These are phyloP conservation scores for Notodonta ziczac DNA, from an alignment of 2,888 invertebrate species.

Conservation along the genomic window DNA sequence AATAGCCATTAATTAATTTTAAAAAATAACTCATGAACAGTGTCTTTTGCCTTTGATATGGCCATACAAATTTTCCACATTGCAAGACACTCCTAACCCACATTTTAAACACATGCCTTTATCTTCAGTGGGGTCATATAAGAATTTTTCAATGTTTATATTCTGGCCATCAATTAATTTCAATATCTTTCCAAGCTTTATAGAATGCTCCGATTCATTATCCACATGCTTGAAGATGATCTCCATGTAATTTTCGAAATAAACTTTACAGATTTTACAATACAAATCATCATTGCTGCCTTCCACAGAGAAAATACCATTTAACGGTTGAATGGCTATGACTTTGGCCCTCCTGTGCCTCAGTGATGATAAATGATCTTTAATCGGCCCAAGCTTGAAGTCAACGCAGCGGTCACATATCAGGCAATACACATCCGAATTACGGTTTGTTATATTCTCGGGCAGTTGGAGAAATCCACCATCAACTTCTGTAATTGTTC, in stretches of 20 bases:
- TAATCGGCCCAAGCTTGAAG: constrained; percentile 35
- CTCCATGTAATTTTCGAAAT: constrained; percentile 57
- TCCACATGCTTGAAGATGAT: constrained; percentile 57
- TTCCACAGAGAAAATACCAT: constrained; percentile 61
- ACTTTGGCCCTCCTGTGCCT: constrained; percentile 49
- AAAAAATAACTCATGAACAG: not conserved
- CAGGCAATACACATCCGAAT: constrained; percentile 36
- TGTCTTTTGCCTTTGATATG: constrained; percentile 53
- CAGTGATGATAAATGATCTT: constrained; percentile 38
- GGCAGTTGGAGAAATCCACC: constrained; percentile 49
- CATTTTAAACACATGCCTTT: constrained; percentile 55
- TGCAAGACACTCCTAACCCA: constrained; percentile 50
- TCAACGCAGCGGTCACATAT: constrained; percentile 43
- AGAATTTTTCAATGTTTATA: constrained; percentile 54
- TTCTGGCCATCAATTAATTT: constrained; percentile 50
- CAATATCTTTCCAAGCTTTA: constrained; percentile 43
- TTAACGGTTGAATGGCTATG: constrained; percentile 56
- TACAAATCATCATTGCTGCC: constrained; percentile 50
- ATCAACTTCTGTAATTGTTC: constrained; percentile 42
- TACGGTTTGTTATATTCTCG: constrained; percentile 23
- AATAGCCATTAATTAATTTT: no score
- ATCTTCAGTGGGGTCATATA: constrained; percentile 53
- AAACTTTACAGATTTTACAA: constrained; percentile 62
- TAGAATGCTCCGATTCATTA: constrained; percentile 44
- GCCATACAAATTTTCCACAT: constrained; percentile 52